Evolutionary conservation across 2,797 vertebrate species (phyloP).

Genomic region (Sebastes matsubarae): DNA sequence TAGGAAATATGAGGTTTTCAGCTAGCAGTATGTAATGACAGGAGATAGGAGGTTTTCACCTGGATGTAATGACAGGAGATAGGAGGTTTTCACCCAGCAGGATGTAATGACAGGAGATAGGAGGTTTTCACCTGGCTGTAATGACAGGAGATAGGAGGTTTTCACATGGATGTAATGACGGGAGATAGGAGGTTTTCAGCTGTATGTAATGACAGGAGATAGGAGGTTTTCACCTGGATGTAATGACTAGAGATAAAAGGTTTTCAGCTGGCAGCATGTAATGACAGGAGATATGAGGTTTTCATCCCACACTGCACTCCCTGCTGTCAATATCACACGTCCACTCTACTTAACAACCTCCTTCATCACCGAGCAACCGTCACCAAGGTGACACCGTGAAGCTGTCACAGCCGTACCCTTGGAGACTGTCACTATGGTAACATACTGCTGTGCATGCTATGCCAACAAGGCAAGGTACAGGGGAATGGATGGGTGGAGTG

Average conservation of each 20-base stretch:
- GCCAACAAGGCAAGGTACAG: not conserved
- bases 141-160: too few relatives aligned
- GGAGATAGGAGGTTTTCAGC: too few relatives aligned
- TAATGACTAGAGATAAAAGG: too few relatives aligned
- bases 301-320: not conserved
- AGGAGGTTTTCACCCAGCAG: constrained; percentile 17
- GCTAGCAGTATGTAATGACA: accelerated
- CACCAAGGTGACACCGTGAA: constrained; percentile 68
- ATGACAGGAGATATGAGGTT: too few relatives aligned
- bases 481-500: not conserved
- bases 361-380: constrained; percentile 62
- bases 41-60: too few relatives aligned
- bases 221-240: too few relatives aligned
- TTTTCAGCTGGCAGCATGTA: too few relatives aligned
- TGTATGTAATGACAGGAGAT: too few relatives aligned
- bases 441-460: not conserved
- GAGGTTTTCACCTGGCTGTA: accelerated
- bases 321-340: constrained; percentile 66
- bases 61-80: not conserved
- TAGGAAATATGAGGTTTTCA: too few relatives aligned
- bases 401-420: constrained; percentile 42
- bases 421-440: constrained; percentile 42
- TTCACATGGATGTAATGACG: accelerated
- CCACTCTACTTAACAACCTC: constrained; percentile 58
- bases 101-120: too few relatives aligned